Evolutionary conservation across 2,797 vertebrate genomes (phyloP), one percentile per base, ranked within the genome.

Genomic region (Xenentodon cancila): DNA sequence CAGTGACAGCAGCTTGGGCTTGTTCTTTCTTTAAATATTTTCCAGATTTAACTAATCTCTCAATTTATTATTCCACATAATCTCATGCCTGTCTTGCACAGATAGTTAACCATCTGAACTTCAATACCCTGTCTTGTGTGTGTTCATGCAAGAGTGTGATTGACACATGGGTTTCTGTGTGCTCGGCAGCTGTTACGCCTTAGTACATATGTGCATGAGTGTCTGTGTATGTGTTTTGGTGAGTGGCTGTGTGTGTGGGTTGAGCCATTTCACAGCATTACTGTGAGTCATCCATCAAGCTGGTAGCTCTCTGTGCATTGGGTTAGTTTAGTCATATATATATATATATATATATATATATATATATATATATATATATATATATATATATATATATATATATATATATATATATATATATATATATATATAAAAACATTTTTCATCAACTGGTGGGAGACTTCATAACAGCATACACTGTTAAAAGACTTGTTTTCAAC

Each of bases 251-350:
- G 71, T 73, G 72, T 55, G 74, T 85, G 88, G 83, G 88, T 79
- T 87, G 85, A 88, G 65, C 79, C 72, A 85, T 87, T 90, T 89
- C 86, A 88, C 85, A 86, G 84, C 75, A 79, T 86, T 83, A 68
- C 79, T 80, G 67, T 91, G 88, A 91, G 79, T 90, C 88, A 90
- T 89, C 82, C 78, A 83, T 89, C 90, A 90, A 85, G 84, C 88
- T 85, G 85, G 80, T 87, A 84, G 84, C 75, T 82, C 77, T 87
- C 74, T 61, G 72, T 83, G 80, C 73, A 80, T 81, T 76, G 67
- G 70, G 68, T 50, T 86, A 79, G 70, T 85, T 89, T 82, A 88
- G 77, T 83, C 76, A 88, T 84, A n/a, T 88, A 80, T 78, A 79
- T 77, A 87, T 87, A 65, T 75, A 68, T 85, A 58, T 83, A 73